A percentile compares a stretch with the other conserved stretches of the same genome.
These are phyloP conservation scores for Falcunculus frontatus DNA, from an alignment of 2,113 vertebrate genomes.

Conservation along the genomic window DNA sequence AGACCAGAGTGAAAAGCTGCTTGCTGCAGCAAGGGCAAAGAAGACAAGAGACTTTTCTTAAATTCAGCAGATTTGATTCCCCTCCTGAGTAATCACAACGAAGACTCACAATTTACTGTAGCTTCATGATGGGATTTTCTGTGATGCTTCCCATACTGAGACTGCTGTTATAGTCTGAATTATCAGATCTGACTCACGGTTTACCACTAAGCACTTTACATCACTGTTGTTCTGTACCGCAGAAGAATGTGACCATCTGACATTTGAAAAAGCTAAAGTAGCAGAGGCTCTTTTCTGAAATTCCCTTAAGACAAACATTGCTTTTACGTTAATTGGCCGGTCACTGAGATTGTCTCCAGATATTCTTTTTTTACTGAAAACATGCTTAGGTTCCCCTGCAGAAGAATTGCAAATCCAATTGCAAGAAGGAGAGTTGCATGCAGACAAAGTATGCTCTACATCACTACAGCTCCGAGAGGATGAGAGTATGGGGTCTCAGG, in stretches of 20 bases:
- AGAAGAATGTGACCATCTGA: neutral
- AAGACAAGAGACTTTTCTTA: neutral
- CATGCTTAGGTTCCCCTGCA: neutral
- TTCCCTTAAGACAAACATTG: neutral
- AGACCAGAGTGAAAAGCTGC: neutral
- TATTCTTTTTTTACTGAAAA: neutral
- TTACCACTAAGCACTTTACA: neutral
- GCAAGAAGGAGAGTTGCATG: neutral
- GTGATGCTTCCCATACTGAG: neutral
- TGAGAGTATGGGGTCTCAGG: fast-evolving
- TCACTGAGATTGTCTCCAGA: neutral
- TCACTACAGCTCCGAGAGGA: neutral
- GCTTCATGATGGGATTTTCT: neutral
- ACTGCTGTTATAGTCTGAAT: neutral
- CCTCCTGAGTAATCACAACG: neutral
- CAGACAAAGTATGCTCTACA: neutral
- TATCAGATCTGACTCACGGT: neutral
- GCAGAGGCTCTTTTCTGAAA: neutral
- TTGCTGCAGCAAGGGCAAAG: neutral
- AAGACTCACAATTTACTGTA: neutral
- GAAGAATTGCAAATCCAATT: neutral
- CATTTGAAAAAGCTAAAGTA: neutral
- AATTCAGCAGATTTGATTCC: neutral
- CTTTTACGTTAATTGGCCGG: neutral
- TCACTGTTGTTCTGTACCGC: neutral